Percentiles rank a stretch among this genome's conserved stretches.
phyloP scores from a whole-genome alignment of 2,888 invertebrate genomes.

The Cistogaster globosa region DNA sequence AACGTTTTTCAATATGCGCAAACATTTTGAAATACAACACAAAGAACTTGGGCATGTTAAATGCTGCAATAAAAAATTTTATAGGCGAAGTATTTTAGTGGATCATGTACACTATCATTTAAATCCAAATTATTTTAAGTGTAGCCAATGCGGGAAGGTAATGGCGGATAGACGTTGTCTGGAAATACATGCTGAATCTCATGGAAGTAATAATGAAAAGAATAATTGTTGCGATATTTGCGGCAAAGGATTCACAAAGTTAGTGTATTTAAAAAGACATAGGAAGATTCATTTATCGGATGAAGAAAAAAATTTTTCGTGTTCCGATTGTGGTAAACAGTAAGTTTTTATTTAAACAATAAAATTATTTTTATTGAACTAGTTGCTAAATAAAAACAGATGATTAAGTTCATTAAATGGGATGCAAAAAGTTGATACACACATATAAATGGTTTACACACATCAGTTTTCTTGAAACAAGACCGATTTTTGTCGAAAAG shows the following conservation, averaged over 20 bases:
- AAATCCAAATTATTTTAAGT: slow-evolving; percentile 81
- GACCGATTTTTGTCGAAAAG: too few relatives aligned
- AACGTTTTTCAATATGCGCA: slow-evolving; percentile 72
- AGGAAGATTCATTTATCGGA: slow-evolving; percentile 79
- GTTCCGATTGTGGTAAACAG: slow-evolving; percentile 76
- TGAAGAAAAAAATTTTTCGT: slow-evolving; percentile 77
- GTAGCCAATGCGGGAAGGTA: slow-evolving; percentile 77
- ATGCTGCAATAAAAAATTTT: slow-evolving; percentile 81
- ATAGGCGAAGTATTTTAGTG: slow-evolving; percentile 79
- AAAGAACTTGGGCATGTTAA: slow-evolving; percentile 78
- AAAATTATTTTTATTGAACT: too few relatives aligned
- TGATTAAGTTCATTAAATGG: too few relatives aligned
- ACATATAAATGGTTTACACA: too few relatives aligned
- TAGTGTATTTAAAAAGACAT: slow-evolving; percentile 76
- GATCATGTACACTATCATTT: slow-evolving; percentile 81
- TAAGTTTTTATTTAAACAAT: slow-evolving; percentile 29
- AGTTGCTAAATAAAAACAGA: too few relatives aligned
- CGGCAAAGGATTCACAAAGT: slow-evolving; percentile 78
- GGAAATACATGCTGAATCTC: slow-evolving; percentile 77
- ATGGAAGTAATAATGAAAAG: slow-evolving; percentile 75
- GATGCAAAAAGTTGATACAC: too few relatives aligned
- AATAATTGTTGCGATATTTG: slow-evolving; percentile 79
- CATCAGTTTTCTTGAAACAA: too few relatives aligned
- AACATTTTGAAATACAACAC: slow-evolving; percentile 68
- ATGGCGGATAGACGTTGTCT: slow-evolving; percentile 78